Percentiles rank a stretch among this genome's conserved stretches.
Conservation (phyloP, 2,888 invertebrate genomes). For the Neoscelio sp. region DNA sequence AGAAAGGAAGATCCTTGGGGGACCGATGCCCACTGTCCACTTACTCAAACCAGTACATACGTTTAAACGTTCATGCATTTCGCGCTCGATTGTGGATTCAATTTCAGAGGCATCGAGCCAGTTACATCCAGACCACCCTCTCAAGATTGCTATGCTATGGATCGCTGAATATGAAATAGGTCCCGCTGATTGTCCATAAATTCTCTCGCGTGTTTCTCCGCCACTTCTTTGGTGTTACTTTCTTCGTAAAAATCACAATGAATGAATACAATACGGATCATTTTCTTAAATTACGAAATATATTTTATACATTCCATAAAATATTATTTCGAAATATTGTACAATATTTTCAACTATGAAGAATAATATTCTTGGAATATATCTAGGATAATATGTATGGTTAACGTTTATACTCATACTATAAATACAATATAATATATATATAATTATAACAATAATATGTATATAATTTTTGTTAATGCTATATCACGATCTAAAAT, state of each 20-base stretch:
- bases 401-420: too few species aligned
- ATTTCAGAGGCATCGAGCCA: conserved; percentile 77
- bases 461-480: too few species aligned
- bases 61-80: conserved; percentile 74
- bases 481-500: too few species aligned
- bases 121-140: conserved; percentile 59
- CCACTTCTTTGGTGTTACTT: conserved; percentile 15
- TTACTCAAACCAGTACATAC: conserved; percentile 78
- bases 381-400: too few species aligned
- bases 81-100: conserved; percentile 79
- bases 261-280: not conserved
- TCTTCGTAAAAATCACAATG: conserved; percentile 4
- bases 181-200: conserved; percentile 74
- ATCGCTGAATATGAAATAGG: conserved; percentile 78
- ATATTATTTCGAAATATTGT: too few species aligned
- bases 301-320: too few species aligned
- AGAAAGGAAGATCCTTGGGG: conserved; percentile 41
- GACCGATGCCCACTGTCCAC: conserved; percentile 71
- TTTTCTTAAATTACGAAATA: too few species aligned
- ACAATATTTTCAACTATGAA: too few species aligned
- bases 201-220: conserved; percentile 54
- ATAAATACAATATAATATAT: too few species aligned
- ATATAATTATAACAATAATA: too few species aligned
- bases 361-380: too few species aligned
- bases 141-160: conserved; percentile 76